Evolutionary conservation across 2,888 invertebrate genomes (phyloP).

Genomic region (Hypercompe scribonia): DNA sequence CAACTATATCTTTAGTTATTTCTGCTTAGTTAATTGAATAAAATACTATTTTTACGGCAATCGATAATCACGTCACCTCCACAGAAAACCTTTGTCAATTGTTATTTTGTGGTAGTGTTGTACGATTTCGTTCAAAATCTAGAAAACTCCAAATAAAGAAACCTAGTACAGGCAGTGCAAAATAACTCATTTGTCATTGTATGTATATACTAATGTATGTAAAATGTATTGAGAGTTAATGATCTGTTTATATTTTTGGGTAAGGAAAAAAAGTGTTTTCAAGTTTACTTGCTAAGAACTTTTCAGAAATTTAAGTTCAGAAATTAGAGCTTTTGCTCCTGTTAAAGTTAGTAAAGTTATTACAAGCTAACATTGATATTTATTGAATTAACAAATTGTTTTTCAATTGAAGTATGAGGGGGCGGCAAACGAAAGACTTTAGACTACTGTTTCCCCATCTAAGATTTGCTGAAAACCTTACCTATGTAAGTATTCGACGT

Average conservation of each 20-base stretch:
- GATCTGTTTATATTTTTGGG: too few relatives aligned
- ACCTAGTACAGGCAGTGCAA: neutral
- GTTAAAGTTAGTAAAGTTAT: too few relatives aligned
- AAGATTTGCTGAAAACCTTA: neutral
- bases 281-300: too few relatives aligned
- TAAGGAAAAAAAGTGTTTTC: too few relatives aligned
- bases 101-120: slow-evolving; percentile 1
- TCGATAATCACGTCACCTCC: slow-evolving; percentile 21
- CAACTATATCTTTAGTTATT: neutral
- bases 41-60: slow-evolving; percentile 18
- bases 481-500: too few relatives aligned
- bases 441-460: neutral
- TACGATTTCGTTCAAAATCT: neutral
- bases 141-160: slow-evolving; percentile 21
- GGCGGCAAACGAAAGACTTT: neutral
- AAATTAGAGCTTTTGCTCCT: too few relatives aligned
- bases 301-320: too few relatives aligned
- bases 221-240: too few relatives aligned
- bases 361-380: too few relatives aligned
- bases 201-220: too few relatives aligned
- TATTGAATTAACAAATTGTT: too few relatives aligned
- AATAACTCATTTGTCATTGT: neutral
- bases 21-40: neutral
- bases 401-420: neutral
- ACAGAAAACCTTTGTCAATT: slow-evolving; percentile 15